Percentiles rank a stretch among this genome's conserved stretches.
phyloP scores from a whole-genome alignment of 2,797 vertebrate genomes.

The Thamnophis elegans region DNA sequence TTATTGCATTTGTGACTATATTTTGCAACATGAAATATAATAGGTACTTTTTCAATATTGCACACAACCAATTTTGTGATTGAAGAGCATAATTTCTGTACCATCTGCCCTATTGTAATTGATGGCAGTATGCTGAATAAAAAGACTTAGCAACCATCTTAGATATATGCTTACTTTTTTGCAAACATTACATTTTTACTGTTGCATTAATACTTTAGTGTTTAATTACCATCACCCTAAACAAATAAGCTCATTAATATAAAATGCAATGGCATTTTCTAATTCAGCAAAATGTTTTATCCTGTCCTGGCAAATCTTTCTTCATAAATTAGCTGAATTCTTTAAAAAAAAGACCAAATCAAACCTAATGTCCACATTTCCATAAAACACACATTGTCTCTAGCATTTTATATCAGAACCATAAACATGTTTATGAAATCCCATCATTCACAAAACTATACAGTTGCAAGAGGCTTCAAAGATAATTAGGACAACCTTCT shows the following conservation, averaged over 20 bases:
- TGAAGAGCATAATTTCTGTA: neutral
- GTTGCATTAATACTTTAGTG: constrained; percentile 6
- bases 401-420: neutral
- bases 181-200: constrained; percentile 10
- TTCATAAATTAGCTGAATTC: neutral
- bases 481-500: neutral
- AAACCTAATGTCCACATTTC: neutral
- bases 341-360: neutral
- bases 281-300: constrained; percentile 20
- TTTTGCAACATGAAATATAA: neutral
- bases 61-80: constrained; percentile 6
- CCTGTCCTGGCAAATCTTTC: neutral
- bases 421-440: neutral
- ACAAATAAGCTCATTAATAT: constrained; percentile 12
- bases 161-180: constrained; percentile 22
- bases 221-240: constrained; percentile 21
- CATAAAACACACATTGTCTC: neutral
- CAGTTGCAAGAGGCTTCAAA: neutral
- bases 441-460: neutral
- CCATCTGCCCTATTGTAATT: constrained; percentile 27
- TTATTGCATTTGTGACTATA: neutral
- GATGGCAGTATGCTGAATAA: neutral
- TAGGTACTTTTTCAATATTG: neutral
- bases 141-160: constrained; percentile 9
- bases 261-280: neutral